A percentile compares a stretch with the other conserved stretches of the same genome.
Evolutionary conservation across 2,888 invertebrate species (phyloP).

Genomic region (Mamestra brassicae): DNA sequence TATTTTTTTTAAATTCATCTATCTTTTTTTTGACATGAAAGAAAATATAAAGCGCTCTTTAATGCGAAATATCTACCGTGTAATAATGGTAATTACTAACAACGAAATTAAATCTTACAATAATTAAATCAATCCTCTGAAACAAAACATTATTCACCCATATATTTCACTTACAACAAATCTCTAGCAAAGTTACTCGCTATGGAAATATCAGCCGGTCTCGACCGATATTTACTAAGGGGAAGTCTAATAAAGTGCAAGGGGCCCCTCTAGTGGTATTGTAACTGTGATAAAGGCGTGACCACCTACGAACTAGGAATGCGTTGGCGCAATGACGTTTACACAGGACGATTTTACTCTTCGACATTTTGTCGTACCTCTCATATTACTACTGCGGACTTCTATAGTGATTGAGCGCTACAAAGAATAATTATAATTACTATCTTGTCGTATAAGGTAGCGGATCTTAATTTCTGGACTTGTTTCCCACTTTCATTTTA

Average conservation of each 20-base stretch:
- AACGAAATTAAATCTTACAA: too few species aligned
- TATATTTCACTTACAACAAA: slow-evolving; percentile 49
- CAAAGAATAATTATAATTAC: background rate
- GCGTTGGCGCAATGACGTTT: slow-evolving; percentile 76
- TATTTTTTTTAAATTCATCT: too few species aligned
- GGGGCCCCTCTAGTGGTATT: slow-evolving; percentile 76
- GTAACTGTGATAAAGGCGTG: slow-evolving; percentile 84
- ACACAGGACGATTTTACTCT: slow-evolving; percentile 45
- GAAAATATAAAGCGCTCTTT: too few species aligned
- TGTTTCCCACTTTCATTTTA: background rate
- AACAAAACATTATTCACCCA: slow-evolving; percentile 16
- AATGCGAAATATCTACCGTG: too few species aligned
- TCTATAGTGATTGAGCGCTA: background rate
- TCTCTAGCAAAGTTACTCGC: slow-evolving; percentile 45
- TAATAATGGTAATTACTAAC: background rate
- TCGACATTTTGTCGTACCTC: slow-evolving; percentile 8
- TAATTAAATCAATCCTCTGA: slow-evolving; percentile 19
- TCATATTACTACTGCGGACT: too few species aligned
- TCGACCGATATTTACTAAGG: slow-evolving; percentile 81
- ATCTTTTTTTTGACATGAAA: too few species aligned
- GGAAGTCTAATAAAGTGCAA: slow-evolving; percentile 82
- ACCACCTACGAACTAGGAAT: slow-evolving; percentile 83
- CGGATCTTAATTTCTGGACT: background rate
- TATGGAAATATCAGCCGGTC: slow-evolving; percentile 61
- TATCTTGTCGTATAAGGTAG: background rate